Percentiles rank a stretch among this genome's conserved stretches.
Conservation (phyloP, 2,888 invertebrate species). For the Lottia scabra region DNA sequence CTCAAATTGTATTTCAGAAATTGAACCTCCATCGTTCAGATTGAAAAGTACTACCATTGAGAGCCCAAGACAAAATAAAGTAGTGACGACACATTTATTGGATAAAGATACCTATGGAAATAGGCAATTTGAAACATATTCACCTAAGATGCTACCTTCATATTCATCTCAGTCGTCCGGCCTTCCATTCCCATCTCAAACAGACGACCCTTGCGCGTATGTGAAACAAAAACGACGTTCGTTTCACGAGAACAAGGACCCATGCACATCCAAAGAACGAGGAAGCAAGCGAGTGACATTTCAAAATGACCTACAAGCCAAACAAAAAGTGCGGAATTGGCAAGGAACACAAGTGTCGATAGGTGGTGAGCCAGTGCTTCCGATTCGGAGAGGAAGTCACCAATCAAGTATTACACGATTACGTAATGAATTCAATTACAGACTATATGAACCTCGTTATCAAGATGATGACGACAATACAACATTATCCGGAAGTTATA, state of each 20-base stretch:
- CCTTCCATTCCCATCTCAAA: background rate
- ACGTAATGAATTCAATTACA: background rate
- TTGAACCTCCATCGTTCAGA: too few species aligned
- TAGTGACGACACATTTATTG: background rate
- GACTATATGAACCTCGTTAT: constrained; percentile 16
- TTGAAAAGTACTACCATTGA: background rate
- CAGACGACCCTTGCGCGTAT: background rate
- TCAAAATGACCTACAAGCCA: background rate
- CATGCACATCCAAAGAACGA: background rate
- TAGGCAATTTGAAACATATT: background rate
- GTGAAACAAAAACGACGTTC: background rate
- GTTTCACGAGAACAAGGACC: background rate
- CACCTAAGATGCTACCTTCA: background rate
- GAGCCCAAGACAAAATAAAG: background rate
- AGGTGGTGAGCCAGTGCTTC: background rate
- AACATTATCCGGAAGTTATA: constrained; percentile 60
- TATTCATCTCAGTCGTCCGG: background rate
- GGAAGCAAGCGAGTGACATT: background rate
- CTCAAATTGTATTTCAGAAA: too few species aligned
- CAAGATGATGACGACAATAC: constrained; percentile 55
- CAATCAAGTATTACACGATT: background rate
- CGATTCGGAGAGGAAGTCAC: background rate
- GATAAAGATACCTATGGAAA: background rate
- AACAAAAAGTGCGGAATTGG: background rate
- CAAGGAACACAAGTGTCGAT: background rate